Base-by-base conservation (phyloP, 2,888 invertebrate species). In the Pecten maximus region DNA sequence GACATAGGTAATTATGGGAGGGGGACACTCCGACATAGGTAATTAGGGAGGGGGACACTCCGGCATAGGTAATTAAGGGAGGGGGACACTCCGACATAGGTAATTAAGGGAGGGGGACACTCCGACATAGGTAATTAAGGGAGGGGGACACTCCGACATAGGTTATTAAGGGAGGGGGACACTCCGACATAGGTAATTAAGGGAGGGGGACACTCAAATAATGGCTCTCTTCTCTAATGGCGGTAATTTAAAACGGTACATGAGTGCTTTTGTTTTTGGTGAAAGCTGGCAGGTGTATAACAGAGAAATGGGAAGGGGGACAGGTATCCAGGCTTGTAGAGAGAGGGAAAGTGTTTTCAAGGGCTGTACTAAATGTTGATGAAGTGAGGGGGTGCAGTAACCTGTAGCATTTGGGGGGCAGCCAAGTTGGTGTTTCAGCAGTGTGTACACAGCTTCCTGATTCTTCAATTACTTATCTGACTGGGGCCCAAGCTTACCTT, bases 401-500 rank as follows among this genome's bases (percentile, higher is more conserved):
- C 74, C 74, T 74, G 74, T 74, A 74, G 74, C 35, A 74, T 74
- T 74, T 74, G 74, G 74, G 74, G 74, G 74, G 28, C 74, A 74
- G 74, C 74, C 74, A 74, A 74, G 35, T 74, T 74, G 74, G 28
- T 12, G 74, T 35, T 74, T 74, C 35, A 74, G 74, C 35, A 74
- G 35, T 74, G 74, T 74, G 35, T 74, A 74, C 35, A 74, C 74
- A 74, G 35, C 74, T 74, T 74, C 74, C 74, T 74, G 74, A 35
- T 74, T 74, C 74, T 74, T 35, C 35, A 74, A 74, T 74, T 74
- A 74, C 74, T 74, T 74, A 74, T 74, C 74, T 74, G 28, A 74
- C 74, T 35, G 74, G 35, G 35, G 2, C 16, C 74, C 1, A 2
- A 12, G 74, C 74, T 74, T 74, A 74, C 74, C 74, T 74, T 28